phyloP scores from a whole-genome alignment of 1,140 invertebrate genomes.

The Agrilus planipennis region DNA sequence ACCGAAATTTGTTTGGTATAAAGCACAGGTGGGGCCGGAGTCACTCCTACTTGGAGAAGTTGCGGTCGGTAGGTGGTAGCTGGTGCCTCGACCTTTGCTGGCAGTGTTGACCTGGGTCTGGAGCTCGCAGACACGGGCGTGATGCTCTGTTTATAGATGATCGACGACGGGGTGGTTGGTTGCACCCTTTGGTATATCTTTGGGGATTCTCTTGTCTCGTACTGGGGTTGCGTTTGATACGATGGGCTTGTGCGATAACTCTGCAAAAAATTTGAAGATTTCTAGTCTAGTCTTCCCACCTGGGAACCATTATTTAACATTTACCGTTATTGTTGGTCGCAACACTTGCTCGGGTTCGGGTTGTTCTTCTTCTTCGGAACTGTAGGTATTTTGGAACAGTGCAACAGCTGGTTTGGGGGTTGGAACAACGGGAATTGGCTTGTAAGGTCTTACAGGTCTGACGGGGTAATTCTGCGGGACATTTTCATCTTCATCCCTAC shows the following conservation, averaged over 20 bases:
- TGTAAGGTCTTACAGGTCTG: constrained; percentile 36
- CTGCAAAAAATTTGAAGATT: neutral
- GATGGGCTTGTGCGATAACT: neutral
- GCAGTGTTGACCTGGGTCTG: constrained; percentile 44
- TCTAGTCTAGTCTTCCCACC: neutral
- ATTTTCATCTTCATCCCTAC: constrained; percentile 42
- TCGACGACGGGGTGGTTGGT: constrained; percentile 28
- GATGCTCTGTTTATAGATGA: constrained; percentile 35
- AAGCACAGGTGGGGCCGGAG: constrained; percentile 40
- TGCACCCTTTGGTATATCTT: constrained; percentile 13
- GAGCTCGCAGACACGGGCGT: constrained; percentile 36
- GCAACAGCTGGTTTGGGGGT: constrained; percentile 33
- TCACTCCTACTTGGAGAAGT: constrained; percentile 44
- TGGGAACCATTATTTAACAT: neutral
- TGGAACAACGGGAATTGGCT: constrained; percentile 8
- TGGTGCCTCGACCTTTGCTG: too few relatives aligned
- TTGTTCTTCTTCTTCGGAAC: constrained; percentile 44
- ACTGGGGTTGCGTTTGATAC: constrained; percentile 19
- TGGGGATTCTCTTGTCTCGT: constrained; percentile 19
- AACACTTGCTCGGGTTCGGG: constrained; percentile 44
- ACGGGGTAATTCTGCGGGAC: constrained; percentile 54
- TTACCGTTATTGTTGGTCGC: constrained; percentile 25
- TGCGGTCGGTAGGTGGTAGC: constrained; percentile 54
- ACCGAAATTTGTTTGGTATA: constrained; percentile 39
- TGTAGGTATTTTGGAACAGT: constrained; percentile 53